phyloP scores from a whole-genome alignment of 1,140 invertebrate genomes.

The Drosophila persimilis region DNA sequence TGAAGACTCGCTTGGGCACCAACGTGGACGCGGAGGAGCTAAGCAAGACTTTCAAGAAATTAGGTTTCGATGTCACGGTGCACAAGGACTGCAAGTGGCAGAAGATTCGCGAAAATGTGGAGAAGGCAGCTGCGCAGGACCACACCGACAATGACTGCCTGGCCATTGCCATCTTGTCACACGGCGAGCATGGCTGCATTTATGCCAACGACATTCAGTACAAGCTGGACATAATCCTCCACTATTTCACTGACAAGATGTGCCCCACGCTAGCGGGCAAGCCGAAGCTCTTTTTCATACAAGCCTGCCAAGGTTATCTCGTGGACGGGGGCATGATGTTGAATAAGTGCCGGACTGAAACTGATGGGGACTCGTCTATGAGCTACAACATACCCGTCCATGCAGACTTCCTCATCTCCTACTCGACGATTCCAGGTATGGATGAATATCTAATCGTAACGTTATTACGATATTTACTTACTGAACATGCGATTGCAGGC shows the following conservation, averaged over 20 bases:
- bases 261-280: conserved; percentile 95
- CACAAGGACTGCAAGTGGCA: conserved; percentile 86
- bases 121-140: conserved; percentile 87
- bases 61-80: conserved; percentile 90
- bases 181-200: conserved; percentile 94
- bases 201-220: conserved; percentile 94
- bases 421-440: conserved; percentile 95
- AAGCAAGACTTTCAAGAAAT: conserved; percentile 85
- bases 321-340: conserved; percentile 89
- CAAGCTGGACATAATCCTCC: conserved; percentile 92
- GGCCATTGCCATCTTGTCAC: conserved; percentile 91
- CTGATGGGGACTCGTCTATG: conserved; percentile 86
- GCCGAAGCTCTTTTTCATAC: conserved; percentile 96
- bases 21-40: conserved; percentile 90
- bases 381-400: conserved; percentile 94
- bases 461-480: background rate
- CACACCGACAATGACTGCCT: conserved; percentile 92
- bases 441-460: fast-evolving
- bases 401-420: conserved; percentile 97
- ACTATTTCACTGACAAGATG: conserved; percentile 92
- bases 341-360: conserved; percentile 85
- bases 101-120: conserved; percentile 87
- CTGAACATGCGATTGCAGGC: conserved; percentile 84
- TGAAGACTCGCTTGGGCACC: conserved; percentile 87
- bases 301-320: conserved; percentile 95